phyloP scores from a whole-genome alignment of 2,888 invertebrate species.

The Cyrtodaria siliqua region DNA sequence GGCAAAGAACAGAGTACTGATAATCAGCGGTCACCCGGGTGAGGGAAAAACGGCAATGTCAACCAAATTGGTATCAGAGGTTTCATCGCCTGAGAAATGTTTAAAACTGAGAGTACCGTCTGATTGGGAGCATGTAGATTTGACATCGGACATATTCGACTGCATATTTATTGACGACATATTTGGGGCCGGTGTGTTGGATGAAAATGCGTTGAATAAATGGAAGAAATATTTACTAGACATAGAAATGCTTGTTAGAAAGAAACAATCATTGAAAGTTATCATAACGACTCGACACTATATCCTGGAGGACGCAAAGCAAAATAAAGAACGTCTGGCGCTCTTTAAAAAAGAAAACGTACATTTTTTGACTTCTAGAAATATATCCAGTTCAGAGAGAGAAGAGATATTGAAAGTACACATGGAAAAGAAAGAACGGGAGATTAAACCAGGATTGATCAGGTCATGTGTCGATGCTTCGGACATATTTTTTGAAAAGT shows the following conservation, averaged over 20 bases:
- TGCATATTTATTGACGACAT: conserved; percentile 48
- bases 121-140: no score
- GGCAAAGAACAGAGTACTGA: no score
- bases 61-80: no score
- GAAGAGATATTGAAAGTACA: conserved; percentile 25
- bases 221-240: conserved; percentile 32
- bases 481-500: background rate
- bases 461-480: background rate
- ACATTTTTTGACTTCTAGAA: conserved; percentile 24
- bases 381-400: conserved; percentile 33
- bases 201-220: conserved; percentile 26
- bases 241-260: conserved; percentile 20
- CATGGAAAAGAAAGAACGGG: background rate
- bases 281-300: conserved; percentile 53
- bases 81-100: no score
- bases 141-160: no score
- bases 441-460: background rate
- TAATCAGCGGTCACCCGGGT: no score
- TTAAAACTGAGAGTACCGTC: no score
- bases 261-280: conserved; percentile 13
- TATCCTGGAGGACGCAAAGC: conserved; percentile 34
- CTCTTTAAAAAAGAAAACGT: conserved; percentile 37
- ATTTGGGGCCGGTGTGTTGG: conserved; percentile 46
- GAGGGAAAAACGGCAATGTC: no score
- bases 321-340: background rate